Evolutionary conservation across 2,888 invertebrate genomes (phyloP), one percentile per base, ranked within the genome.

Genomic region (Caenorhabditis plicata): DNA sequence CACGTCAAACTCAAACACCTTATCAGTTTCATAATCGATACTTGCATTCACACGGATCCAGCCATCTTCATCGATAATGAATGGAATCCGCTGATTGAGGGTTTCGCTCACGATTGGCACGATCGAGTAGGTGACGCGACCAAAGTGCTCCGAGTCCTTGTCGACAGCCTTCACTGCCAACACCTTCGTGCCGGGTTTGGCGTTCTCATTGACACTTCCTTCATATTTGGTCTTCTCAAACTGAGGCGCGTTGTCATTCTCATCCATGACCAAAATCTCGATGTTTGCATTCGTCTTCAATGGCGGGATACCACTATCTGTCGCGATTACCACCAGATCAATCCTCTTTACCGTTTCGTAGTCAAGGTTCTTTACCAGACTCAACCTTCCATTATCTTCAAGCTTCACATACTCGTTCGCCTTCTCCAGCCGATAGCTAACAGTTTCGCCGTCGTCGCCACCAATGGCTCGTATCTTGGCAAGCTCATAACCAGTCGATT

Each of bases 91-190:
- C 19, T 40, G 29, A 13, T 29, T 26, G 13, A 29, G 19, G 17
- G 32, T 33, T 1, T 40, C 45, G n/a, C n/a, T n/a, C n/a, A n/a
- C n/a, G 7, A 17, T n/a, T 15, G 33, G 13, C 22, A 48, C 19
- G 13, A 78, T 39, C 7, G 60, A 40, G 42, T 89, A 95, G 74
- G 88, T 87, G 54, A 95, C 85, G 70, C 90, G 86, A 23, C 90
- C 89, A 84, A 94, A 90, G 42, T 89, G 86, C 77, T 91, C 89
- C 33, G 90, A 89, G 84, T 96, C 96, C 1, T 85, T 87, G 83
- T 96, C 95, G 52, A 85, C 85, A 0, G 92, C 90, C 75, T 86
- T 87, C 56, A 95, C 87, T 42, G 60, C 64, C 7, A 71, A 17
- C 5, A 79, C 55, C 15, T 64, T 65, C 1, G 72, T 61, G 32